These are phyloP conservation scores for honey bee (Apis mellifera) DNA, from an alignment of 1,140 invertebrate species.

Conservation along the genomic window DNA sequence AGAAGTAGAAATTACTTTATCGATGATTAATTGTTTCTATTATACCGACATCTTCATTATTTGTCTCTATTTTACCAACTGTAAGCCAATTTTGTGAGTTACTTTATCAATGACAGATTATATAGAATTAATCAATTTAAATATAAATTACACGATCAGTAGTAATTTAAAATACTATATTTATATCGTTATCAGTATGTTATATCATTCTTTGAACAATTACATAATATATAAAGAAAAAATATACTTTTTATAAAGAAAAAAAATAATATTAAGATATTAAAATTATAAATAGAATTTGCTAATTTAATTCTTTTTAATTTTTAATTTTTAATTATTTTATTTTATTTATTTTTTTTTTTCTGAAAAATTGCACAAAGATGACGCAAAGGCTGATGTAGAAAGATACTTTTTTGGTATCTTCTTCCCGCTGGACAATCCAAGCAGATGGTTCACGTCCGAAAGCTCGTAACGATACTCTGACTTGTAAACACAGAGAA, in stretches of 20 bases:
- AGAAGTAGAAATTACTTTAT: background rate
- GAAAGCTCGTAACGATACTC: slow-evolving; percentile 73
- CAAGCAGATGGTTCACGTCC: slow-evolving; percentile 71
- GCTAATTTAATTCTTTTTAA: too few relatives aligned
- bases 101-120: background rate
- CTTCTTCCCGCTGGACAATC: slow-evolving; percentile 56
- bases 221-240: too few relatives aligned
- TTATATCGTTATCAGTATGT: background rate
- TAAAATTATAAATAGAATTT: too few relatives aligned
- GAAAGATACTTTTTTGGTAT: slow-evolving; percentile 66
- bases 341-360: background rate
- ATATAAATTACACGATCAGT: background rate
- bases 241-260: too few relatives aligned
- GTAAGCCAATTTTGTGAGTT: background rate
- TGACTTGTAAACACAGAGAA: slow-evolving; percentile 67
- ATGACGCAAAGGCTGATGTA: background rate
- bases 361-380: background rate
- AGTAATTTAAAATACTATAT: background rate
- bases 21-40: background rate
- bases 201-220: background rate
- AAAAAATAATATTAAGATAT: too few relatives aligned
- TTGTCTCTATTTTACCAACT: background rate
- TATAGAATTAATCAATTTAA: background rate
- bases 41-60: too few relatives aligned
- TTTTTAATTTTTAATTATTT: too few relatives aligned